A percentile compares a stretch with the other conserved stretches of the same genome.
Conservation (phyloP, 2,888 invertebrate genomes). For the Tenthredo mesomela region DNA sequence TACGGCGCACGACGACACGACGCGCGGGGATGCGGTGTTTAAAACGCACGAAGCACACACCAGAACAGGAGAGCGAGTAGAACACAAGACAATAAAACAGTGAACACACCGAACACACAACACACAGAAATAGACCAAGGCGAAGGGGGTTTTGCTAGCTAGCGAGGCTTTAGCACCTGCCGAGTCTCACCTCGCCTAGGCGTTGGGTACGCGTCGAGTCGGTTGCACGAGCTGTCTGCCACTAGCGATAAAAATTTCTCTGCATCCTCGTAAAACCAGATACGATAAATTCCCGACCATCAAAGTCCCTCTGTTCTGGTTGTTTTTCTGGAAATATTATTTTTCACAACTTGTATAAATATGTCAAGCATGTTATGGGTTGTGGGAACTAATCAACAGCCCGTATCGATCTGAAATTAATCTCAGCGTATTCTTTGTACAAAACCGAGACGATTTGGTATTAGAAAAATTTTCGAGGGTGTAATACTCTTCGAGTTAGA, state of each 20-base stretch:
- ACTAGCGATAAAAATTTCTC: slow-evolving; percentile 9
- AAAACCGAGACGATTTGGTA: background rate
- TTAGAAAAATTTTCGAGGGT: background rate
- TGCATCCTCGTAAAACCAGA: slow-evolving; percentile 7
- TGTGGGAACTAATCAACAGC: background rate
- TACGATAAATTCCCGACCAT: background rate
- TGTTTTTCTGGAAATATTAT: background rate
- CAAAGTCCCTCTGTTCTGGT: background rate
- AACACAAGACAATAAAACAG: background rate
- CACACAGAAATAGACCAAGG: slow-evolving; percentile 48
- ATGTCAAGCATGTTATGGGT: background rate
- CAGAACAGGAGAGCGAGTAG: background rate
- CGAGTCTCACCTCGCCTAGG: slow-evolving; percentile 7
- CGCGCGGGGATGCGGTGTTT: slow-evolving; percentile 44
- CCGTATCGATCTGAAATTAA: background rate
- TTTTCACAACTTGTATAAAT: background rate
- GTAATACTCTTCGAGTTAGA: background rate
- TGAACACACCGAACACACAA: background rate
- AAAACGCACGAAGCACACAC: slow-evolving; percentile 30
- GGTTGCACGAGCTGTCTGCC: background rate
- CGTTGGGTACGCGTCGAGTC: background rate
- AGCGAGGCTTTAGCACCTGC: slow-evolving; percentile 38
- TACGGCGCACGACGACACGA: slow-evolving; percentile 29
- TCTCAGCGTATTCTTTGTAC: background rate
- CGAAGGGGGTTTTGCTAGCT: slow-evolving; percentile 36